Percentiles rank a stretch among this genome's conserved stretches.
phyloP scores from a whole-genome alignment of 2,797 vertebrate species.

The Astyanax mexicanus region DNA sequence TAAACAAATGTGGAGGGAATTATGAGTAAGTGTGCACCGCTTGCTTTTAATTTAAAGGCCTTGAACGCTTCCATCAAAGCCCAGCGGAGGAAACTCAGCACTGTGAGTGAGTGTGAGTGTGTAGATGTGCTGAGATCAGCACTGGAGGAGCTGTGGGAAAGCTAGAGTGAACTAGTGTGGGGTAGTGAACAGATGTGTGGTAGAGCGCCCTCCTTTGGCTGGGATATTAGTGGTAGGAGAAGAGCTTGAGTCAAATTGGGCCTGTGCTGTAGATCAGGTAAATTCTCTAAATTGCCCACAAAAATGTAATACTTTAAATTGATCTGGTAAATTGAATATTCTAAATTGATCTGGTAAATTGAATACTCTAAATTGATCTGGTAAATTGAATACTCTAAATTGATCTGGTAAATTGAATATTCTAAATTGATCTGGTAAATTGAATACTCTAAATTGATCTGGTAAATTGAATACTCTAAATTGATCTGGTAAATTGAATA shows the following conservation, averaged over 20 bases:
- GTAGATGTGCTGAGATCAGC: slow-evolving; percentile 46
- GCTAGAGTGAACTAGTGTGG: neutral
- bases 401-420: no score
- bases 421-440: no score
- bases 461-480: no score
- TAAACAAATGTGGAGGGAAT: slow-evolving; percentile 44
- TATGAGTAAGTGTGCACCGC: slow-evolving; percentile 38
- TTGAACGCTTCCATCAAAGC: slow-evolving; percentile 51
- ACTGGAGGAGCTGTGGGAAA: slow-evolving; percentile 22
- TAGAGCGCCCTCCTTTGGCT: slow-evolving; percentile 3
- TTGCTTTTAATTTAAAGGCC: slow-evolving; percentile 43
- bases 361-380: no score
- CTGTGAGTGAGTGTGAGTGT: neutral
- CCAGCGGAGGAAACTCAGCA: slow-evolving; percentile 39
- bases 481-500: no score
- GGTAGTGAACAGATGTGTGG: neutral
- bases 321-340: no score
- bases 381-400: no score
- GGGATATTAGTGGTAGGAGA: neutral
- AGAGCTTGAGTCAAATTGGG: neutral
- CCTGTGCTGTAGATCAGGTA: no score
- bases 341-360: no score
- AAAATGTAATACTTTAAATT: no score
- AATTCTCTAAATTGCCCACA: no score
- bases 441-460: no score